Base-by-base conservation (phyloP, 1,140 invertebrate genomes). In the Watersipora subatra region DNA sequence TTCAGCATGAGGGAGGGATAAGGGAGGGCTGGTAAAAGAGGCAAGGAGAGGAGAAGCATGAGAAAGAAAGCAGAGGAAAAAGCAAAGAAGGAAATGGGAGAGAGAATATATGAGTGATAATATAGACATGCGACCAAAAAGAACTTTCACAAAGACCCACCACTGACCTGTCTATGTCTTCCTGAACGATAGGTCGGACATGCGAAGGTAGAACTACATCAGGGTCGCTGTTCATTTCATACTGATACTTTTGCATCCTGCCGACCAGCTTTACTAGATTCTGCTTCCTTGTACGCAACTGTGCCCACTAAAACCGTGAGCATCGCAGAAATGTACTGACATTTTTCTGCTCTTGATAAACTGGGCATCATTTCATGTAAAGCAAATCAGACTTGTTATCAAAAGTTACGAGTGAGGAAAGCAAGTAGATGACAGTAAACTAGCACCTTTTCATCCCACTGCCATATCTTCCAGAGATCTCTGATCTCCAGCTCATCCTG, bases 381-480 rank as follows among this genome's bases (percentile, higher is more conserved):
- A n/a, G n/a, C n/a, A n/a, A n/a, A n/a, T n/a, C n/a, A n/a, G n/a
- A n/a, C n/a, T n/a, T n/a, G n/a, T 19, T 15, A 17, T 15, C 15
- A 68, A 22, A 19, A 22, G 26, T 17, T 65, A 28, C 1, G 12
- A 28, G n/a, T 64, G 62, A 27, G 55, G 28, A 63, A 17, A 64
- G 15, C 19, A 64, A 26, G 20, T 28, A 64, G 22, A 17, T 26
- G 2, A 57, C 57, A n/a, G n/a, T n/a, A 61, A 66, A 46, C 26
- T 61, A 67, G 64, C 75, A 88, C 87, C 83, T 93, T 94, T 46
- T 91, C 93, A 82, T 97, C 95, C 76, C 85, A 94, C 71, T 92
- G 89, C 77, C 95, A 99, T 0, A 99, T 88, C 76, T 90, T 92
- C 96, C 96, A 99, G 0, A 99, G 79, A 76, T 98, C 95, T 73